Conservation (phyloP, 1,140 invertebrate genomes). For the Cataglyphis hispanica region DNA sequence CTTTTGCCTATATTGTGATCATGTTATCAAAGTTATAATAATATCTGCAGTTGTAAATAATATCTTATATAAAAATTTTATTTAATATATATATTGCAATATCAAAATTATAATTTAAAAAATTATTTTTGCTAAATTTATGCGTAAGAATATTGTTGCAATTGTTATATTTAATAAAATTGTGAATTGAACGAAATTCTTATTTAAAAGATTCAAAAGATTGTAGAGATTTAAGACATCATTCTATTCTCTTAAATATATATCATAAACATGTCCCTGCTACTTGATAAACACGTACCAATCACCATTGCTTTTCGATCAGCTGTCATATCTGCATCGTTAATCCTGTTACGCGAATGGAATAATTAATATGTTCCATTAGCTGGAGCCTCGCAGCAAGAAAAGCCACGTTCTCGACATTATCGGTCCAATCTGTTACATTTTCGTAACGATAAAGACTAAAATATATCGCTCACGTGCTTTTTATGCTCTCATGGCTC, state of each 20-base stretch:
- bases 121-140: not conserved
- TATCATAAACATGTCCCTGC: not conserved
- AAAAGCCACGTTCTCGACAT: not conserved
- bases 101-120: not conserved
- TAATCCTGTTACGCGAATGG: not conserved
- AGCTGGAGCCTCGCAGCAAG: not conserved
- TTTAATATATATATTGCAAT: not conserved
- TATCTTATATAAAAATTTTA: not conserved
- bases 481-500: not conserved
- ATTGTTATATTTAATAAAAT: not conserved
- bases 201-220: no score
- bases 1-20: not conserved
- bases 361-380: conserved; percentile 53
- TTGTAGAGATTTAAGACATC: conserved; percentile 1
- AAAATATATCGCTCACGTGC: conserved; percentile 23
- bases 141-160: not conserved
- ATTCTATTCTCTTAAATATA: not conserved
- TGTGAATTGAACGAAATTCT: not conserved
- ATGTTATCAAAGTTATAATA: conserved; percentile 26
- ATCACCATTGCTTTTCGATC: conserved; percentile 5
- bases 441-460: conserved; percentile 17
- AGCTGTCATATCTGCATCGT: conserved; percentile 22
- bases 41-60: not conserved
- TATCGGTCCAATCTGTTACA: conserved; percentile 30
- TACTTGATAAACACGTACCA: conserved; percentile 12